Base-by-base conservation (phyloP, 2,797 vertebrate species). In the Clarias platycephalus region DNA sequence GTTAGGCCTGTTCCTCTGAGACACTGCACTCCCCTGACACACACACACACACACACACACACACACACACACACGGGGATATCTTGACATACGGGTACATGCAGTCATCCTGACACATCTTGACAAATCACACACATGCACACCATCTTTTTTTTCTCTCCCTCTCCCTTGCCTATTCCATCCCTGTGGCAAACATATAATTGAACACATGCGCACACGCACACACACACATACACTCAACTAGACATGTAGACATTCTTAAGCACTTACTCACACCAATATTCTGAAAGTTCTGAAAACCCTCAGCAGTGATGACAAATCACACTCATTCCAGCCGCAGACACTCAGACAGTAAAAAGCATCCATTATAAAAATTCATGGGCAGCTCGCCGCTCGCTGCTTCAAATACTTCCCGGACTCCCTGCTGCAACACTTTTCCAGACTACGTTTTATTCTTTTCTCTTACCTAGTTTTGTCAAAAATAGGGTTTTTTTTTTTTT, bases 321-420 rank as follows among this genome's bases (percentile, higher is more conserved):
- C 91, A 86, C 91, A 91, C 90, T 64, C 60, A 91, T 91, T 91
- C 68, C 90, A 88, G 91, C 89, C 90, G 91, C 89, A 93, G 91
- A 94, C 91, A 91, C 92, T 93, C 93, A 92, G 92, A 93, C 91
- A 91, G 92, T 94, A 94, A 94, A 94, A 94, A 94, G 92, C 93
- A 91, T 92, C 91, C 91, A 94, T 95, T 94, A 95, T 94, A 94
- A 92, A 94, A 91, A 94, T 95, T 92, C 88, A 94, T 93, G 89
- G 84, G 88, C 84, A 88, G 90, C 90, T 86, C 91, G 85, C 81
- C 83, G 86, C 91, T 88, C 91, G 85, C 90, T 87, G 88, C 92
- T 92, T 94, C 93, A 93, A 92, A 93, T 90, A 89, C 89, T 88
- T 89, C 87, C 87, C 62, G 86, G 89, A 89, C 91, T 89, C 88